Evolutionary conservation across 2,797 vertebrate species (phyloP).

Genomic region (Rhinophrynus dorsalis): DNA sequence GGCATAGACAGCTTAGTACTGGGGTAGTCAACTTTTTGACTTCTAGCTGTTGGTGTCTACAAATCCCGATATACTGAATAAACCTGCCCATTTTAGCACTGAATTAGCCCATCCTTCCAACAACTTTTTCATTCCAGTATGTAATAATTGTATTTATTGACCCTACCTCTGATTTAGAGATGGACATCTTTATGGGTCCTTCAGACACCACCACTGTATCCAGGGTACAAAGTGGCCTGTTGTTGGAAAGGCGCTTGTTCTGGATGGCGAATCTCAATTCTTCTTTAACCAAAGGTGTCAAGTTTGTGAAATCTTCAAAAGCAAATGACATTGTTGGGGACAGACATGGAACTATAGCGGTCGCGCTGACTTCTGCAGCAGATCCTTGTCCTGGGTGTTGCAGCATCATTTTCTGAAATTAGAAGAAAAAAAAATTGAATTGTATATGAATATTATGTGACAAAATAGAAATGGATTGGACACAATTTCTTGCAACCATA

Average conservation of each 20-base stretch:
- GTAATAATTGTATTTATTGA: too few species aligned
- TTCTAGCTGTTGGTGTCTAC: too few species aligned
- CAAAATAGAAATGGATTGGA: too few species aligned
- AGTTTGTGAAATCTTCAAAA: slow-evolving; percentile 91
- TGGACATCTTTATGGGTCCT: slow-evolving; percentile 62
- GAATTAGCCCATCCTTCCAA: too few species aligned
- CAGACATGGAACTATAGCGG: slow-evolving; percentile 90
- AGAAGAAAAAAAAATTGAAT: slow-evolving; percentile 8
- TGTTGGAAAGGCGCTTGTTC: slow-evolving; percentile 79
- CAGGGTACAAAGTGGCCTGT: slow-evolving; percentile 73
- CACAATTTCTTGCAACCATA: too few species aligned
- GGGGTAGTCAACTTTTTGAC: too few species aligned
- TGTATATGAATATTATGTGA: too few species aligned
- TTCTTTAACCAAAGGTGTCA: slow-evolving; percentile 89
- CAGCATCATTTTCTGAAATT: slow-evolving; percentile 91
- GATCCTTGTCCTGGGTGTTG: slow-evolving; percentile 85
- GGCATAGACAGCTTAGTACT: too few species aligned
- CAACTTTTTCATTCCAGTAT: too few species aligned
- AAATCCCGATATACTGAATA: too few species aligned
- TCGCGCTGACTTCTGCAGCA: slow-evolving; percentile 89
- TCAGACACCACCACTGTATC: slow-evolving; percentile 78
- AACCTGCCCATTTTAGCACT: too few species aligned
- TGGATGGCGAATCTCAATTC: slow-evolving; percentile 91
- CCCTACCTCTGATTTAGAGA: slow-evolving; percentile 68
- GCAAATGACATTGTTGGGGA: slow-evolving; percentile 86